phyloP scores from a whole-genome alignment of 2,797 vertebrate species.

The Dermochelys coriacea region DNA sequence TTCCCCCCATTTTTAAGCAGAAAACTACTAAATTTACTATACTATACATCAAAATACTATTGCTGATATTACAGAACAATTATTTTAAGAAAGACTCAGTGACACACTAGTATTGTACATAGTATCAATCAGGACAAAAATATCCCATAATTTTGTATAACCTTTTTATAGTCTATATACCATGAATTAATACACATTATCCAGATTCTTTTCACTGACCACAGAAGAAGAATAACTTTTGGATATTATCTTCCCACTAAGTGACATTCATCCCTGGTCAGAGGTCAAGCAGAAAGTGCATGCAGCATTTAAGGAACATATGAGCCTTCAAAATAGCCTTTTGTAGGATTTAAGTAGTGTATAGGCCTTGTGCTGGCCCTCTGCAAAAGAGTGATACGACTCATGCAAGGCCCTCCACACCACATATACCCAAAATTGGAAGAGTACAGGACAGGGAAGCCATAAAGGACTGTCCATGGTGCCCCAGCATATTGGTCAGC shows the following conservation, averaged over 20 bases:
- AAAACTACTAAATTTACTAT: neutral
- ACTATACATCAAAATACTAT: neutral
- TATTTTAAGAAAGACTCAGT: neutral
- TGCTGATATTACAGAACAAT: constrained; percentile 4
- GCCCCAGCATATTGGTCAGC: neutral
- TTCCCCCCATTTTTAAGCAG: neutral
- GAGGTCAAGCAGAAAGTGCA: constrained; percentile 32
- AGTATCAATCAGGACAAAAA: neutral
- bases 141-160: neutral
- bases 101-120: neutral
- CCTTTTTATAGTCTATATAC: neutral
- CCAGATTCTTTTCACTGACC: constrained; percentile 17
- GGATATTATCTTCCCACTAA: neutral
- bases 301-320: neutral
- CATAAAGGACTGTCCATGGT: neutral
- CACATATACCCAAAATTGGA: neutral
- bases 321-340: constrained; percentile 21
- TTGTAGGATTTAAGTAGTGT: constrained; percentile 24
- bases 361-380: neutral
- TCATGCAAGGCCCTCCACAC: constrained; percentile 28
- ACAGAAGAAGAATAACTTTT: neutral
- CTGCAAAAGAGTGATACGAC: constrained; percentile 20
- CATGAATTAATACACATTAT: neutral
- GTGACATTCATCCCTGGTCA: constrained; percentile 35
- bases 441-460: constrained; percentile 25